phyloP scores from a whole-genome alignment of 35 echinoderm and acorn worm species.

The Holothuria glaberrima region DNA sequence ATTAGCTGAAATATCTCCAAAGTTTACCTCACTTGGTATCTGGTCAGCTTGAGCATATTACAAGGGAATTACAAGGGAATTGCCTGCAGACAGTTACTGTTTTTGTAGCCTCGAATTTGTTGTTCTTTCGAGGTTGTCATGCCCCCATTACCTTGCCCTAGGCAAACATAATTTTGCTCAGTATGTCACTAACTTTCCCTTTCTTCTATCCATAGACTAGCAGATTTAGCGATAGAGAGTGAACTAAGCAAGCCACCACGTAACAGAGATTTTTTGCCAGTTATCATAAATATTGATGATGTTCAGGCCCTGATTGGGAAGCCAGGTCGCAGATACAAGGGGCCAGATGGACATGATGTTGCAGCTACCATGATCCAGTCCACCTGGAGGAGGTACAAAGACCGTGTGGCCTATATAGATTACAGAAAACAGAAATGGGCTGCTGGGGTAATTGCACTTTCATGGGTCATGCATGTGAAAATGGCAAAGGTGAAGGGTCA shows the following conservation, averaged over 20 bases:
- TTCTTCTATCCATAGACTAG: slow-evolving; percentile 62
- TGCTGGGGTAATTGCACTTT: slow-evolving; percentile 94
- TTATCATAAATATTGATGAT: slow-evolving; percentile 90
- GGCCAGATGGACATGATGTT: slow-evolving; percentile 69
- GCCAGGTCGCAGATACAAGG: slow-evolving; percentile 83
- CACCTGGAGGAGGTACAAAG: slow-evolving; percentile 86
- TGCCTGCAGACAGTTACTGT: too few species aligned
- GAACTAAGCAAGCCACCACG: slow-evolving; percentile 81
- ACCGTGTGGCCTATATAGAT: slow-evolving; percentile 80
- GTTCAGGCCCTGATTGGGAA: slow-evolving; percentile 69
- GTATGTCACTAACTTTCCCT: too few species aligned
- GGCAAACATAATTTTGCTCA: too few species aligned
- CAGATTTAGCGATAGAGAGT: slow-evolving; percentile 90
- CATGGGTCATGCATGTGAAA: slow-evolving; percentile 99
- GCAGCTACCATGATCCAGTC: slow-evolving; percentile 93
- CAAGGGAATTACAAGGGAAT: too few species aligned
- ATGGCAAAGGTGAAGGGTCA: slow-evolving; percentile 88
- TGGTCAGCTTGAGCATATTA: too few species aligned
- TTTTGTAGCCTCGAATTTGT: too few species aligned
- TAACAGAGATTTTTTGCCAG: slow-evolving; percentile 65
- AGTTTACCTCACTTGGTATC: too few species aligned
- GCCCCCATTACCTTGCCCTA: too few species aligned
- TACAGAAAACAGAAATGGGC: slow-evolving; percentile 96
- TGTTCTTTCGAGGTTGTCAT: too few species aligned
- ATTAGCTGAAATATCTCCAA: too few species aligned